Percentiles rank a stretch among this genome's conserved stretches.
phyloP scores from a whole-genome alignment of 2,797 vertebrate genomes.

The Spea hammondii region DNA sequence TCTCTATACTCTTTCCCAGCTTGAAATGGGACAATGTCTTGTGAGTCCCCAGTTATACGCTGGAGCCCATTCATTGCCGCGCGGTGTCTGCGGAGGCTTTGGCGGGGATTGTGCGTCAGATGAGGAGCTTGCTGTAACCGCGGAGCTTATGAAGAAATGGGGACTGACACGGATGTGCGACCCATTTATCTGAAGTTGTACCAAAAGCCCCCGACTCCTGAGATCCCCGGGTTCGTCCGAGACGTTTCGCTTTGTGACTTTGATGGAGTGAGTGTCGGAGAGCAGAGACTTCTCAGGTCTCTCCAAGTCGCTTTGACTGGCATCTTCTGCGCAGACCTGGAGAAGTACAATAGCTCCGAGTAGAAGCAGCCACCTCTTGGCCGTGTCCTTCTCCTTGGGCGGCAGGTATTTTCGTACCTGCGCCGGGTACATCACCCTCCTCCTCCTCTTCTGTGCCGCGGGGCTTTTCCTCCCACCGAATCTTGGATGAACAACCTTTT shows the following conservation, averaged over 20 bases:
- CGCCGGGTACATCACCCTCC: conserved; percentile 36
- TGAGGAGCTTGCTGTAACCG: not conserved
- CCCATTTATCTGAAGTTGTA: not conserved
- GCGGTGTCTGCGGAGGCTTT: not conserved
- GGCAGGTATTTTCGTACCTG: conserved; percentile 34
- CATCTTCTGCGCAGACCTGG: conserved; percentile 39
- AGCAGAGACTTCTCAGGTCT: not conserved
- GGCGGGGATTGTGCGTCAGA: not conserved
- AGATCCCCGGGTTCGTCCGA: not conserved
- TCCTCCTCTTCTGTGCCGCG: not conserved
- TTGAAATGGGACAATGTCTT: not conserved
- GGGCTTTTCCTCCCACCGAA: not conserved
- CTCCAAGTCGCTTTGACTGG: not conserved
- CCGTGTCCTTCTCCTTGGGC: conserved; percentile 18
- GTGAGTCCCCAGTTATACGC: not conserved
- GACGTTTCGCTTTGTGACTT: not conserved
- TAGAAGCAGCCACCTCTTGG: conserved; percentile 37
- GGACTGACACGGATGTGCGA: not conserved
- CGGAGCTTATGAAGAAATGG: not conserved
- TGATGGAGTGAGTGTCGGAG: too few species aligned
- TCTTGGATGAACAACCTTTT: not conserved
- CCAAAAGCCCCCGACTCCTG: not conserved
- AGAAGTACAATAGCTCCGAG: conserved; percentile 28
- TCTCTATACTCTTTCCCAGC: not conserved
- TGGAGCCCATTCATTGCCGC: not conserved